Base-by-base conservation (phyloP, 2,797 vertebrate species). In the Takifugu rubripes region DNA sequence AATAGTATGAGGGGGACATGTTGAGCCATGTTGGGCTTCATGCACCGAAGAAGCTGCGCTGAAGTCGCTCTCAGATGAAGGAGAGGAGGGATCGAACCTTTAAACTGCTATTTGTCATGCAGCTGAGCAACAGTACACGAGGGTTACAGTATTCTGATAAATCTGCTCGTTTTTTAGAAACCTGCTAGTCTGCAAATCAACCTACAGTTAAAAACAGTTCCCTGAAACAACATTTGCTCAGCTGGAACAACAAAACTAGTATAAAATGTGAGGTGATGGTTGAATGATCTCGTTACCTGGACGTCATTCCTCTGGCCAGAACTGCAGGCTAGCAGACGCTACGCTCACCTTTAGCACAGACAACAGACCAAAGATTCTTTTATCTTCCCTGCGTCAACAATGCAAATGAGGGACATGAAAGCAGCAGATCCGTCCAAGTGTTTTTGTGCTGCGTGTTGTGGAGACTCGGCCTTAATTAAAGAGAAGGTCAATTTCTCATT, bases 391-490 rank as follows among this genome's bases (percentile, higher is more conserved):
- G 80, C 76, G 79, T 81, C 77, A 68, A 77, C 40, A 72, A 89
- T 87, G 83, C 81, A 85, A 87, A 89, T 84, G 81, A 81, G 80
- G 57, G 42, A 71, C 78, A 84, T 79, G 68, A 87, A 87, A 84
- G 84, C 81, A 79, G 72, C 80, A 83, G 84, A 88, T 89, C 87
- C 85, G 75, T 84, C 72, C 87, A 85, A 89, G 87, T 81, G 84
- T 81, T 78, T 88, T 84, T 81, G 75, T 12, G 78, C 79, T 79
- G 81, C 85, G 76, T 75, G 83, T 86, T 81, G 84, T 75, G 72
- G 70, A 66, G 59, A 72, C 72, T 70, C 69, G 44, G 78, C 84
- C 82, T 54, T 54, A 75, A 86, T 83, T 84, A 84, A 75, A 84
- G 71, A 6, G 68, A 83, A 79, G 80, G 79, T 85, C 84, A 84